Conservation (phyloP, 1,140 invertebrate genomes). For the Zaprionus kolodkinae region DNA sequence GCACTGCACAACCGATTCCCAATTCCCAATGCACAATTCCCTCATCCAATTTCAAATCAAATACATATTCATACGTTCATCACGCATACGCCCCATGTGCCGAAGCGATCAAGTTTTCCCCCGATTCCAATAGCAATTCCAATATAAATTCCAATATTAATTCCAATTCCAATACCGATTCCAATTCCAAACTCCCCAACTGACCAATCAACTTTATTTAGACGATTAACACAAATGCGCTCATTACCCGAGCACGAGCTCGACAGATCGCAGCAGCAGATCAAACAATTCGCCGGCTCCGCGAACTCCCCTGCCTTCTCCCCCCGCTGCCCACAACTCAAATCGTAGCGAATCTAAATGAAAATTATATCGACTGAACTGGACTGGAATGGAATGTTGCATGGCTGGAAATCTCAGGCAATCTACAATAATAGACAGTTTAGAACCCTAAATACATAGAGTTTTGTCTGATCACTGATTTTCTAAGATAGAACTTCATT, state of each 20-base stretch:
- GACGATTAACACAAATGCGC: constrained; percentile 46
- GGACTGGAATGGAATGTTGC: constrained; percentile 1
- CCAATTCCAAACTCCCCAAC: constrained; percentile 1
- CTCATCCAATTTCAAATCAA: constrained; percentile 12
- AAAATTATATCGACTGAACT: neutral
- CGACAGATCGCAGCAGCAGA: constrained; percentile 13
- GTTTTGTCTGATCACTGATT: neutral
- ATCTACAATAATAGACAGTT: neutral
- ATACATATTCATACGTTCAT: constrained; percentile 13
- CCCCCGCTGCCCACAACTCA: too few relatives aligned
- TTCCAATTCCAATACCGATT: neutral
- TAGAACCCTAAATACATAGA: neutral
- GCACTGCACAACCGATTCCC: constrained; percentile 2
- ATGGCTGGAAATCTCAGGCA: neutral
- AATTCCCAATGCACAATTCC: constrained; percentile 8
- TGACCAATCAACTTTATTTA: constrained; percentile 49
- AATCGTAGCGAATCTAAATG: neutral
- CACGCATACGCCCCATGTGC: constrained; percentile 42
- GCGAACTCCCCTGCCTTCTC: neutral
- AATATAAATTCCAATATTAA: neutral
- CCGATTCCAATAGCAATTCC: neutral
- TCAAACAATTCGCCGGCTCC: neutral
- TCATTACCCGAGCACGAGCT: constrained; percentile 43
- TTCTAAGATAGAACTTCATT: too few relatives aligned
- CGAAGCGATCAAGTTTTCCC: constrained; percentile 7